phyloP scores from a whole-genome alignment of 2,888 invertebrate genomes.

The Prostheceraeus crozeri region DNA sequence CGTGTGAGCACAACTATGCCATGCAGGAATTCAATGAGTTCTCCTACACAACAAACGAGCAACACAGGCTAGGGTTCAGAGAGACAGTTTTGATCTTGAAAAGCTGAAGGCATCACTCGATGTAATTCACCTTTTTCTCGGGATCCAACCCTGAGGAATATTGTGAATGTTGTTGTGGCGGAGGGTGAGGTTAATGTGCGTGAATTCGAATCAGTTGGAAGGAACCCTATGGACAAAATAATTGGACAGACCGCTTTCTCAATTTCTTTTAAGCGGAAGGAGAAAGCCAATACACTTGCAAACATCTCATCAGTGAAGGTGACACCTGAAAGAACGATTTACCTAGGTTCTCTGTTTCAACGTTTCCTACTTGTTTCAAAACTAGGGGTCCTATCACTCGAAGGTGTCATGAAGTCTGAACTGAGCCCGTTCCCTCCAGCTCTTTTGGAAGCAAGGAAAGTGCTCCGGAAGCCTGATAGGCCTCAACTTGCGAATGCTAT shows the following conservation, averaged over 20 bases:
- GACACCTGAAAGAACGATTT: constrained; percentile 15
- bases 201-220: constrained; percentile 34
- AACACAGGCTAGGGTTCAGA: too few relatives aligned
- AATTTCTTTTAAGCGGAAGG: constrained; percentile 36
- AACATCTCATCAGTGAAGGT: constrained; percentile 21
- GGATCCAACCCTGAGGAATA: constrained; percentile 38
- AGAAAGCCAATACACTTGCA: constrained; percentile 33
- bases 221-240: constrained; percentile 38
- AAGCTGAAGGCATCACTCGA: too few relatives aligned
- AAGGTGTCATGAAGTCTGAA: constrained; percentile 6
- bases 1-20: constrained; percentile 36
- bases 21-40: constrained; percentile 39
- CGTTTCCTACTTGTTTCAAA: neutral
- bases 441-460: neutral
- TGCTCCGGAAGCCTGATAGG: neutral
- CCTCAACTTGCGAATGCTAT: constrained; percentile 4
- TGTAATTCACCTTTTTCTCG: too few relatives aligned
- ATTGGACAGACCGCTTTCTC: constrained; percentile 37
- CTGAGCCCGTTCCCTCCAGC: neutral
- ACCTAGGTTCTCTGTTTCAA: neutral
- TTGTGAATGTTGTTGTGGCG: constrained; percentile 33
- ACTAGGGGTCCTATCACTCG: neutral
- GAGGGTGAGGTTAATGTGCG: constrained; percentile 36
- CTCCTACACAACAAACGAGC: constrained; percentile 37
- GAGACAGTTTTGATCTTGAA: too few relatives aligned